Evolutionary conservation across 2,888 invertebrate species (phyloP).

Genomic region (Caenorhabditis sinica): DNA sequence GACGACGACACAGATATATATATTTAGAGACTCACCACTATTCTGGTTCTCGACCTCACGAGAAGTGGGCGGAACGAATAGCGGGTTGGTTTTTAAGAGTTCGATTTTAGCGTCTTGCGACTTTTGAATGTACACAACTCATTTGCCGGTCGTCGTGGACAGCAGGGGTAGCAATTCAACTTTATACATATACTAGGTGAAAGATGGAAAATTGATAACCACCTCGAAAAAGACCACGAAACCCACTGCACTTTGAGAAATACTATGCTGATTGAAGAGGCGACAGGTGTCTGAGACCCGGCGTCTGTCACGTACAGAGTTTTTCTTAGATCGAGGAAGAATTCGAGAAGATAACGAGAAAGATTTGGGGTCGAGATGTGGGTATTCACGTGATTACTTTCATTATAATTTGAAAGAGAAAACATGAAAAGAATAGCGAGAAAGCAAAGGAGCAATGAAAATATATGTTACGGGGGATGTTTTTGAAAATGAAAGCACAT

Average conservation of each 20-base stretch:
- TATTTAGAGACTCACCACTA: conserved; percentile 32
- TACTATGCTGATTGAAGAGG: conserved; percentile 24
- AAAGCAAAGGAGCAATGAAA: conserved; percentile 15
- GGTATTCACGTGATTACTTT: conserved; percentile 42
- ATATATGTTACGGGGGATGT: too few relatives aligned
- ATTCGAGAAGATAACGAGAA: conserved; percentile 22
- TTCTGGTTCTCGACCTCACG: conserved; percentile 41
- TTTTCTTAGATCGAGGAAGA: conserved; percentile 21
- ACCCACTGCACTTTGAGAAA: conserved; percentile 40
- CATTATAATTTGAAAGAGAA: not conserved
- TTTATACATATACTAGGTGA: conserved; percentile 9
- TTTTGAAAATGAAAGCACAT: too few relatives aligned
- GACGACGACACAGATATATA: conserved; percentile 21
- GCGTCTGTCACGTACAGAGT: conserved; percentile 50
- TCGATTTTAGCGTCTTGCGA: conserved; percentile 56
- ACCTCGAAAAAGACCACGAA: conserved; percentile 41
- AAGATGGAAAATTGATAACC: conserved; percentile 30
- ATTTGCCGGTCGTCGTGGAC: conserved; percentile 46
- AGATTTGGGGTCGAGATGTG: conserved; percentile 30
- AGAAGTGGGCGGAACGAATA: conserved; percentile 43
- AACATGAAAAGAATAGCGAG: not conserved
- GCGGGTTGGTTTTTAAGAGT: conserved; percentile 58
- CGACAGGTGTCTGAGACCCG: conserved; percentile 6
- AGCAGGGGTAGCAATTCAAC: conserved; percentile 41
- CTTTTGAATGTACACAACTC: conserved; percentile 54